Conservation (phyloP, 2,888 invertebrate genomes). For the Invenusta paracnida region DNA sequence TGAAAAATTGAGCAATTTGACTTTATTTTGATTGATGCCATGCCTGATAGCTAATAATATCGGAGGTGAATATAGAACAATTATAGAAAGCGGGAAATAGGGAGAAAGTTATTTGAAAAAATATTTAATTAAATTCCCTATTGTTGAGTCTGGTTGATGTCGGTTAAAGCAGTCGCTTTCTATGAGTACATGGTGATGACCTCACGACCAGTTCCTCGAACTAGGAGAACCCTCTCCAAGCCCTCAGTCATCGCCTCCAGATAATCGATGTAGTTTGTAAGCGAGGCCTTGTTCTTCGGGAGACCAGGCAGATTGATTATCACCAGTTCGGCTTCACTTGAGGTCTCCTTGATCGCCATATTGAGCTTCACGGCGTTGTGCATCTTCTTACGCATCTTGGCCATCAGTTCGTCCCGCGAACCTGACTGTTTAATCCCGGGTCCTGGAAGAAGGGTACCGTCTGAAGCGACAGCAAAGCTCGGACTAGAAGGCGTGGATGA, state of each 20-base stretch:
- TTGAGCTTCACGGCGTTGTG: constrained; percentile 43
- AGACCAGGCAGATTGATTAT: constrained; percentile 41
- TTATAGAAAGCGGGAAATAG: too few relatives aligned
- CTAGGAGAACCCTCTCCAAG: constrained; percentile 35
- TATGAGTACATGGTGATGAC: constrained; percentile 44
- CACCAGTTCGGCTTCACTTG: constrained; percentile 38
- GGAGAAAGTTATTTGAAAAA: too few relatives aligned
- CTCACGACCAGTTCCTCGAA: constrained; percentile 43
- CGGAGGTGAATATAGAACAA: too few relatives aligned
- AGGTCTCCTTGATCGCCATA: constrained; percentile 39
- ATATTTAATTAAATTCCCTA: too few relatives aligned
- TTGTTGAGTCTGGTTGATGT: too few relatives aligned
- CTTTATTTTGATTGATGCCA: too few relatives aligned
- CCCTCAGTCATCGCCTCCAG: constrained; percentile 42
- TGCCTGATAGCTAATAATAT: too few relatives aligned
- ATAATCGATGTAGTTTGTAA: constrained; percentile 47
- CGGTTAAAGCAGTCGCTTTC: too few relatives aligned
- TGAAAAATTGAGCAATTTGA: too few relatives aligned
- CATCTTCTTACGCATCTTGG: constrained; percentile 44
- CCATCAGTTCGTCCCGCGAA: not conserved
- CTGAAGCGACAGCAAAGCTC: not conserved
- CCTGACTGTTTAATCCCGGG: not conserved
- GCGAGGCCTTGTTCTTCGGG: constrained; percentile 63
- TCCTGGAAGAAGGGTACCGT: too few relatives aligned
- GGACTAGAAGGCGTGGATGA: not conserved